Percentiles rank a stretch among this genome's conserved stretches.
phyloP scores from a whole-genome alignment of 2,888 invertebrate genomes.

The Thera britannica region DNA sequence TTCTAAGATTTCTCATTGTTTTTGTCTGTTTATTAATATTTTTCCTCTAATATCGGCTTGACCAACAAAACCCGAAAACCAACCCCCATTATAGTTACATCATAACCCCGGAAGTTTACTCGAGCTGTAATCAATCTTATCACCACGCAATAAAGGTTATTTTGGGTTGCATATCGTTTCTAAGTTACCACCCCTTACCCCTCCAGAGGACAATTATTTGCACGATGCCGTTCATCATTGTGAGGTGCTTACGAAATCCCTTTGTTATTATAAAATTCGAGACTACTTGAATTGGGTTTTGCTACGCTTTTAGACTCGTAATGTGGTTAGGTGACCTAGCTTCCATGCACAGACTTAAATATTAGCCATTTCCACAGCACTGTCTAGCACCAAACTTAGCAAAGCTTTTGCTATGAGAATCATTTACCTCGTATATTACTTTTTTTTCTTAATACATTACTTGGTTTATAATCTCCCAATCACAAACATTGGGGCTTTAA shows the following conservation, averaged over 20 bases:
- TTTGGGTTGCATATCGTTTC: not conserved
- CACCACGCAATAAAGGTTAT: not conserved
- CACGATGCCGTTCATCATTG: constrained; percentile 75
- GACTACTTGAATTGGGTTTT: constrained; percentile 33
- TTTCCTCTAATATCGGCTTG: not conserved
- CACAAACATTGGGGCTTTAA: too few species aligned
- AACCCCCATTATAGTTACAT: not conserved
- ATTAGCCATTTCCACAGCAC: not conserved
- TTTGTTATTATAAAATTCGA: constrained; percentile 50
- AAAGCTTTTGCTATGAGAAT: too few species aligned
- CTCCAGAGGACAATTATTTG: constrained; percentile 73
- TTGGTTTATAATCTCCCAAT: too few species aligned
- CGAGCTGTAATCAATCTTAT: constrained; percentile 5
- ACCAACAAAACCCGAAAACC: constrained; percentile 2
- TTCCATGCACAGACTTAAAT: constrained; percentile 6
- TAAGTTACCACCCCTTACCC: constrained; percentile 29
- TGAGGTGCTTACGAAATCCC: constrained; percentile 55
- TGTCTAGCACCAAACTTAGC: too few species aligned
- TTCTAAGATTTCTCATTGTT: too few species aligned
- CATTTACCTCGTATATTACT: too few species aligned
- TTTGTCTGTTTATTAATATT: not conserved
- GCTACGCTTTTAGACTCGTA: constrained; percentile 22
- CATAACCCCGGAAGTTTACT: not conserved
- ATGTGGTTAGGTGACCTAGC: constrained; percentile 22
- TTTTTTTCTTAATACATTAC: too few species aligned